Percentiles rank a stretch among this genome's conserved stretches.
These are phyloP conservation scores for Tyrannus savana DNA, from an alignment of 2,113 vertebrate species.

Conservation along the genomic window DNA sequence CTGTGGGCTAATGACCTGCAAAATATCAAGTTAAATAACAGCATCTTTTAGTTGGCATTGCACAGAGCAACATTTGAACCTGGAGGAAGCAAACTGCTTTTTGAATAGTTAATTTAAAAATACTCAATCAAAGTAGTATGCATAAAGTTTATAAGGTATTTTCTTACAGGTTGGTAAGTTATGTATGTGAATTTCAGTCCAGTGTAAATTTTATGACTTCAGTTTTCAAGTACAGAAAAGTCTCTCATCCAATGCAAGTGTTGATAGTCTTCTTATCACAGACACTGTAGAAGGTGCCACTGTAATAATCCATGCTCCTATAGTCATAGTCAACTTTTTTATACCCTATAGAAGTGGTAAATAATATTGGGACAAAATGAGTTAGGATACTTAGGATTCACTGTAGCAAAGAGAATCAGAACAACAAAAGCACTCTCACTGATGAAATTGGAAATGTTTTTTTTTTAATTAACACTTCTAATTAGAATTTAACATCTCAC, in stretches of 20 bases:
- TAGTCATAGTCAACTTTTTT: slow-evolving; percentile 53
- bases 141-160: neutral
- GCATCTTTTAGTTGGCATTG: neutral
- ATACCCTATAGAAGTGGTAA: slow-evolving; percentile 66
- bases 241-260: neutral
- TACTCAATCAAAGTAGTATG: neutral
- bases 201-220: neutral
- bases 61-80: neutral
- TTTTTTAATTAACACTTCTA: slow-evolving; percentile 88
- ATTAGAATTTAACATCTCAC: slow-evolving; percentile 87
- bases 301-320: slow-evolving; percentile 31
- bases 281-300: neutral
- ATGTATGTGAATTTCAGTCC: neutral
- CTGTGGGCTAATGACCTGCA: neutral
- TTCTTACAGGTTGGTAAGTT: neutral
- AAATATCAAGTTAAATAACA: neutral
- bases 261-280: slow-evolving; percentile 8
- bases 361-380: slow-evolving; percentile 76
- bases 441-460: slow-evolving; percentile 85
- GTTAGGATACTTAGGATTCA: slow-evolving; percentile 80
- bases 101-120: slow-evolving; percentile 7
- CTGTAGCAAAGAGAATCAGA: slow-evolving; percentile 79
- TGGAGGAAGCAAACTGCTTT: neutral
- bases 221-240: slow-evolving; percentile 2
- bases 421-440: slow-evolving; percentile 82